Percentiles rank a stretch among this genome's conserved stretches.
Conservation (phyloP, 2,113 vertebrate species). For the Nansenia antarctica region DNA sequence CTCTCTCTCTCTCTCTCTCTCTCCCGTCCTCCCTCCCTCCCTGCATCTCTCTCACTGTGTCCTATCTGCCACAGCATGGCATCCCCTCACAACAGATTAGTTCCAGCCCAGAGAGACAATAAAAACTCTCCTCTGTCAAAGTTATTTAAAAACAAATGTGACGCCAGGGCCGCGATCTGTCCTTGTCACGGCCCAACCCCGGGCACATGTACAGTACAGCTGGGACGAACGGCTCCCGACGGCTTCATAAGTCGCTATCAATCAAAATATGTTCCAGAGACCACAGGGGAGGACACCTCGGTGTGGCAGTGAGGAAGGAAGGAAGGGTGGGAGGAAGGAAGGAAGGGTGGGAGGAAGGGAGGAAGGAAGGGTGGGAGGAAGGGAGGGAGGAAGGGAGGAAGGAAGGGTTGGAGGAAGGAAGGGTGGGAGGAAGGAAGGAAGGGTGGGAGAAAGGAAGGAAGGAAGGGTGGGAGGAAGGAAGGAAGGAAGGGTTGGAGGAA, state of each 20-base stretch:
- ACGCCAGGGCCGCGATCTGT: conserved; percentile 50
- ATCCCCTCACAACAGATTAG: conserved; percentile 79
- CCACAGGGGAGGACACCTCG: conserved; percentile 45
- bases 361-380: background rate
- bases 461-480: too few relatives aligned
- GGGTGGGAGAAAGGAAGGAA: too few relatives aligned
- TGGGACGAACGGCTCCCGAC: conserved; percentile 55
- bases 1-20: too few relatives aligned
- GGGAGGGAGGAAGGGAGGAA: conserved; percentile 4
- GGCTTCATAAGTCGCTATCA: conserved; percentile 67
- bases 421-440: too few relatives aligned
- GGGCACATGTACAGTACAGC: conserved; percentile 48
- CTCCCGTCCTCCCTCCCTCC: too few relatives aligned
- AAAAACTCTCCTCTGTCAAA: conserved; percentile 76
- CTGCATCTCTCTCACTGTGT: conserved; percentile 62
- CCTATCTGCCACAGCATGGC: conserved; percentile 72
- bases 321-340: background rate
- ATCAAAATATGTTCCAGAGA: conserved; percentile 55
- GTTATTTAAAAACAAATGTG: conserved; percentile 77
- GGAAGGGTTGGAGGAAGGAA: too few relatives aligned
- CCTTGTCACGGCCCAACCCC: conserved; percentile 64
- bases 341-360: conserved; percentile 29
- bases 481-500: too few relatives aligned
- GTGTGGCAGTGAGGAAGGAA: conserved; percentile 23
- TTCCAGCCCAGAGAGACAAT: conserved; percentile 68